A percentile compares a stretch with the other conserved stretches of the same genome.
phyloP scores from a whole-genome alignment of 2,888 invertebrate genomes.

The Leuctra nigra region DNA sequence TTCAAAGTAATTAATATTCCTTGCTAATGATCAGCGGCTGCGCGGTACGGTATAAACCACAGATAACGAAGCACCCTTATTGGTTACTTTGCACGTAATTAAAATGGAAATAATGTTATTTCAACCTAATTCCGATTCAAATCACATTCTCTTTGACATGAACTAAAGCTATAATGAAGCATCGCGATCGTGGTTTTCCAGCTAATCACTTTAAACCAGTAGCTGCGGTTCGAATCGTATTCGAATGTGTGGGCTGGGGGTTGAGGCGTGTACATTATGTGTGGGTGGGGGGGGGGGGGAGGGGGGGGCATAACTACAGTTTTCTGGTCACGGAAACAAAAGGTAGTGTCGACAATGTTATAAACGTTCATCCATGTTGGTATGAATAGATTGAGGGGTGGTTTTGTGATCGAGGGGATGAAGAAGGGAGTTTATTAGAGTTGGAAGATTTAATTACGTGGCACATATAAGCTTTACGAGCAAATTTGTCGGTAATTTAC shows the following conservation, averaged over 20 bases:
- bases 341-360: slow-evolving; percentile 5
- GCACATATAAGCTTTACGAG: no score
- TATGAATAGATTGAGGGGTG: no score
- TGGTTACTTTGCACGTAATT: slow-evolving; percentile 13
- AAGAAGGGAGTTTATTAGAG: no score
- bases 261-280: background rate
- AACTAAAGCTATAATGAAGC: background rate
- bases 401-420: no score
- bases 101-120: background rate
- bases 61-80: slow-evolving; percentile 1
- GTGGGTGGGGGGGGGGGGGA: background rate
- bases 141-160: background rate
- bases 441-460: no score
- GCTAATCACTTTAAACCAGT: background rate
- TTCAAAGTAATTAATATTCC: background rate
- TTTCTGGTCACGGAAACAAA: slow-evolving; percentile 24
- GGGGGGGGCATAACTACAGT: slow-evolving; percentile 16
- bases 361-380: no score
- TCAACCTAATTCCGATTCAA: background rate
- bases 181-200: background rate
- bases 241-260: background rate
- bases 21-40: background rate
- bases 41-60: no score
- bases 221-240: background rate
- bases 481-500: no score